Conservation (phyloP, 2,888 invertebrate genomes). For the Drosophila nr. medialis region DNA sequence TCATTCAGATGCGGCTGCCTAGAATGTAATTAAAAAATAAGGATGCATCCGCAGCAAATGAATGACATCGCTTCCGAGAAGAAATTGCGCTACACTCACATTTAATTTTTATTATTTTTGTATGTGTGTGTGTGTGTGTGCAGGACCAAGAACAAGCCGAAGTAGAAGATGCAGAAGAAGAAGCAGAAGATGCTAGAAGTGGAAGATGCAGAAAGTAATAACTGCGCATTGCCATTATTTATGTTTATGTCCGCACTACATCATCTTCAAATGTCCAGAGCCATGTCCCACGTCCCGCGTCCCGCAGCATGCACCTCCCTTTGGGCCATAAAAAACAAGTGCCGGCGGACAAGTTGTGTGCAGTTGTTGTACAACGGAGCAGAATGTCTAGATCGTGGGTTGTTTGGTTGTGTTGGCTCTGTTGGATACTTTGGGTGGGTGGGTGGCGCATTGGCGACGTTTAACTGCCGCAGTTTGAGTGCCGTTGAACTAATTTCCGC, state of each 20-base stretch:
- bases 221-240: slow-evolving; percentile 80
- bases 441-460: slow-evolving; percentile 52
- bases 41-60: slow-evolving; percentile 34
- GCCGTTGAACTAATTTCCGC: slow-evolving; percentile 75
- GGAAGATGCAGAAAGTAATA: slow-evolving; percentile 67
- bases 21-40: slow-evolving; percentile 72
- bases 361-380: slow-evolving; percentile 26
- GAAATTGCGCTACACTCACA: slow-evolving; percentile 37
- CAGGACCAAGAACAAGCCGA: slow-evolving; percentile 29
- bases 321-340: slow-evolving; percentile 74
- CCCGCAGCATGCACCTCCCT: slow-evolving; percentile 15
- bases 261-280: slow-evolving; percentile 75
- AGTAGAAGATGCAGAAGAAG: slow-evolving; percentile 16
- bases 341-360: slow-evolving; percentile 63
- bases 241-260: slow-evolving; percentile 80
- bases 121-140: background rate
- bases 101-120: slow-evolving; percentile 77
- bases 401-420: slow-evolving; percentile 1
- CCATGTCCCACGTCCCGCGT: background rate
- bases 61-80: slow-evolving; percentile 21
- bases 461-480: slow-evolving; percentile 72
- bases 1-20: slow-evolving; percentile 65
- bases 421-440: slow-evolving; percentile 7
- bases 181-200: slow-evolving; percentile 18
- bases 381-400: slow-evolving; percentile 42